These are phyloP conservation scores for Centropyge bicolor DNA, from an alignment of 2,797 vertebrate genomes.

Conservation along the genomic window DNA sequence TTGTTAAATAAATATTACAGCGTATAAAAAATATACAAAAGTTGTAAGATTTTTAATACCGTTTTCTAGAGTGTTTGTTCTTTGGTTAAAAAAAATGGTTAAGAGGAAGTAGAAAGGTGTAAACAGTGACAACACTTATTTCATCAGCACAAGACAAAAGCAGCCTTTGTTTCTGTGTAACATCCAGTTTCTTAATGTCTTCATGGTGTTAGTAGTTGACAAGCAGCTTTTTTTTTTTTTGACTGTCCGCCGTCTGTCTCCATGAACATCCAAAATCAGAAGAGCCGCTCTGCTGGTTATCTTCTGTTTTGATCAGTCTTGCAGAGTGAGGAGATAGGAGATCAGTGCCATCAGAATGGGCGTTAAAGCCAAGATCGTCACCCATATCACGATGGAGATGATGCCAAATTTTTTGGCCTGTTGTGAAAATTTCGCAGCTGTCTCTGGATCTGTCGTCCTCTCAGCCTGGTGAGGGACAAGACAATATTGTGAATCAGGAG, in stretches of 20 bases:
- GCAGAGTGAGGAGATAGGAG: constrained; percentile 84
- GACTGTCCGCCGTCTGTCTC: background rate
- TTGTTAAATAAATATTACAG: constrained; percentile 75
- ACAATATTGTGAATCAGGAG: background rate
- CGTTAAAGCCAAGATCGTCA: constrained; percentile 63
- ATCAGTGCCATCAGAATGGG: constrained; percentile 75
- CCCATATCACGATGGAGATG: constrained; percentile 76
- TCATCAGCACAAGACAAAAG: background rate
- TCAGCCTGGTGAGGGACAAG: constrained; percentile 78
- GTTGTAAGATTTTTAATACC: background rate
- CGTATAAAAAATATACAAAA: constrained; percentile 34
- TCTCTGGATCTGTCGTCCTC: constrained; percentile 22
- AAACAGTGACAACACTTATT: background rate
- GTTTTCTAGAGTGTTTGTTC: background rate
- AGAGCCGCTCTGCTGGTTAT: accelerated
- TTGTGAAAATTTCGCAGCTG: constrained; percentile 37
- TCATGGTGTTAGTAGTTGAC: background rate
- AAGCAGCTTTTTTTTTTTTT: constrained; percentile 6
- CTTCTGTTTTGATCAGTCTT: constrained; percentile 74
- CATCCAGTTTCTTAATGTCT: background rate
- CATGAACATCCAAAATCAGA: background rate
- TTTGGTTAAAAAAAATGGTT: background rate
- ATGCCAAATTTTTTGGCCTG: constrained; percentile 74
- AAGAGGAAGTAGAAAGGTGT: constrained; percentile 12
- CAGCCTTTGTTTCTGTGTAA: constrained; percentile 18